Conservation (phyloP, 1,140 invertebrate species). For the Propsilocerus akamusi region DNA sequence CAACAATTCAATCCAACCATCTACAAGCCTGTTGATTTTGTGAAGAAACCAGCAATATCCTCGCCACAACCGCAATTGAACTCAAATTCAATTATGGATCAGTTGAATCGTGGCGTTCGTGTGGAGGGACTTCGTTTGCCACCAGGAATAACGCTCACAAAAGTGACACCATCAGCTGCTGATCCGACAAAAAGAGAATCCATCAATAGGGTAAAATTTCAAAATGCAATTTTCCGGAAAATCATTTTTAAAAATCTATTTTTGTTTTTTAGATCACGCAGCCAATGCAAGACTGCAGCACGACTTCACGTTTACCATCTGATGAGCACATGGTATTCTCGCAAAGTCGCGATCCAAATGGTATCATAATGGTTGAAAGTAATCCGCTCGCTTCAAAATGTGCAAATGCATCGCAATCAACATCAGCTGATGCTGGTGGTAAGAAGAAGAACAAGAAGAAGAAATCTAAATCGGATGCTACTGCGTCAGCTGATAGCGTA, state of each 20-base stretch:
- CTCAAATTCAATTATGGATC: constrained; percentile 31
- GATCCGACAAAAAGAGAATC: constrained; percentile 21
- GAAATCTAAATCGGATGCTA: constrained; percentile 11
- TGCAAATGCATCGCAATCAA: constrained; percentile 7
- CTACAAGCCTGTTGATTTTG: neutral
- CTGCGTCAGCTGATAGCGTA: constrained; percentile 2
- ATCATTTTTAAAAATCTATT: neutral
- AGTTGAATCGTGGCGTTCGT: constrained; percentile 33
- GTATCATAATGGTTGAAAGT: constrained; percentile 20
- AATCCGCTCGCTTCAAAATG: constrained; percentile 7
- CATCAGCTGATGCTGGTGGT: constrained; percentile 11
- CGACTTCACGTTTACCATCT: constrained; percentile 8
- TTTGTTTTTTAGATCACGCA: constrained; percentile 7
- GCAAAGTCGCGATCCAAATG: constrained; percentile 12
- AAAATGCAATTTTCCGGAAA: neutral
- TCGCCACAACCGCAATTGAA: neutral
- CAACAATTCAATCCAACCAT: neutral
- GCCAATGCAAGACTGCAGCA: constrained; percentile 11
- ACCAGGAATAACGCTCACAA: constrained; percentile 65
- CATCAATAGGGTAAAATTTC: constrained; percentile 13
- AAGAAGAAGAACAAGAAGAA: constrained; percentile 40
- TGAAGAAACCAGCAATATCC: neutral
- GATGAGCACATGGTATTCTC: constrained; percentile 1
- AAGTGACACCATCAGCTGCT: constrained; percentile 40
- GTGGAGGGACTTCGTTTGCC: constrained; percentile 55